Percentiles rank a stretch among this genome's conserved stretches.
Conservation (phyloP, 2,888 invertebrate genomes). For the Marasmarcha lunaedactyla region DNA sequence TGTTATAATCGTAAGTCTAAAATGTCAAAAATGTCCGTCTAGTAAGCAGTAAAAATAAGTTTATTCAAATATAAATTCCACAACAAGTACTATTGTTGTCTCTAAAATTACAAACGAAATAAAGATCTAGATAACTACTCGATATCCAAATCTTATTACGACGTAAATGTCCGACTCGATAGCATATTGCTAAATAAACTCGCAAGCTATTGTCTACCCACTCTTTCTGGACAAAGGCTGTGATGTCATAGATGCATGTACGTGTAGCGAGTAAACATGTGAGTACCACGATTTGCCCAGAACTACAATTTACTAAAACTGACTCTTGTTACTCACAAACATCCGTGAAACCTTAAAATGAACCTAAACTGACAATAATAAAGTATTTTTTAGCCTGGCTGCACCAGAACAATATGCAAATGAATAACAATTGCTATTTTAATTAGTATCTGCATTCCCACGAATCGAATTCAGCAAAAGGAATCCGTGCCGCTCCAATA, state of each 20-base stretch:
- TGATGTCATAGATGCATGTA: constrained; percentile 51
- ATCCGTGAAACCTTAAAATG: not conserved
- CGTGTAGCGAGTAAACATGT: constrained; percentile 17
- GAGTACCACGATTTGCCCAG: constrained; percentile 7
- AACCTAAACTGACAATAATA: not conserved
- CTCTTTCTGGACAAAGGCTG: constrained; percentile 47
- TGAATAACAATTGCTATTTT: constrained; percentile 1
- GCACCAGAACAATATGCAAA: not conserved
- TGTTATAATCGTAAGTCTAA: too few relatives aligned
- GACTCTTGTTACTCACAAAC: constrained; percentile 6
- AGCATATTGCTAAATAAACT: constrained; percentile 6
- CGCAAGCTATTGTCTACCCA: constrained; percentile 54
- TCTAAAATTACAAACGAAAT: too few relatives aligned
- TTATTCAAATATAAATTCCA: too few relatives aligned
- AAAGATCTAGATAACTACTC: too few relatives aligned
- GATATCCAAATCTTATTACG: too few relatives aligned
- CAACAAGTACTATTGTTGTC: too few relatives aligned
- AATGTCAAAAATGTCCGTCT: too few relatives aligned
- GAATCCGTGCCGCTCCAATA: not conserved
- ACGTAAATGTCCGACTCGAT: too few relatives aligned
- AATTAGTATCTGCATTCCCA: not conserved
- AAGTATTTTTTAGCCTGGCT: not conserved
- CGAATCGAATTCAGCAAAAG: not conserved
- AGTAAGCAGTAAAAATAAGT: too few relatives aligned
- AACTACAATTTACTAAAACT: constrained; percentile 16